Base-by-base conservation (phyloP, 2,888 invertebrate genomes). In the Labia minor region DNA sequence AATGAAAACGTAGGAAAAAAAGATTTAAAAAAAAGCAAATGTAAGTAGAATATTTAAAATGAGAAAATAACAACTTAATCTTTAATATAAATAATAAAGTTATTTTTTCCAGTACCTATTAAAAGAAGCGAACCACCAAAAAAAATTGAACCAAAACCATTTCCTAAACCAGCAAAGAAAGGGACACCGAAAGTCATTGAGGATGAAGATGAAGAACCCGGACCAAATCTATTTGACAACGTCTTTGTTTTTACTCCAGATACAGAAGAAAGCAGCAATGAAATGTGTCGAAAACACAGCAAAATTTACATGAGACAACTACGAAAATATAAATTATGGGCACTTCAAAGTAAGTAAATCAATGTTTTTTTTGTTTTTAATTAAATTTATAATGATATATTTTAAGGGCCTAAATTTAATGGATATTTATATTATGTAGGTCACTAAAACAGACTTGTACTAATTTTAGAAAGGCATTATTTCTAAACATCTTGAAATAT, bases 321-420 rank as follows among this genome's bases (percentile, higher is more conserved):
- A 73, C 82, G 85, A 26, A 85, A 85, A 66, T 81, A 84, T 69
- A 86, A 86, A 77, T 74, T 87, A 71, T 88, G 88, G 88, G 86
- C 87, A 67, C 76, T 88, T 72, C 86, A 86, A 77, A 87, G 87
- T 87, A 80, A 83, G 85, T 81, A 72, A n/a, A n/a, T n/a, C n/a
- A n/a, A n/a, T n/a, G n/a, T n/a, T n/a, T 6, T n/a, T 61, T n/a
- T n/a, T 62, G 18, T n/a, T n/a, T n/a, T n/a, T n/a, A n/a, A n/a
- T n/a, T n/a, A n/a, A n/a, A n/a, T n/a, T n/a, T n/a, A n/a, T n/a
- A n/a, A n/a, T n/a, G n/a, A n/a, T n/a, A n/a, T n/a, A n/a, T n/a
- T n/a, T n/a, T n/a, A n/a, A n/a, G n/a, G n/a, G n/a, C n/a, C n/a
- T n/a, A 33, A 33, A 33, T 33, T 11, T 33, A 33, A 33, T 33